Base-by-base conservation (phyloP, 2,113 vertebrate species). In the Pseudois nayaur region DNA sequence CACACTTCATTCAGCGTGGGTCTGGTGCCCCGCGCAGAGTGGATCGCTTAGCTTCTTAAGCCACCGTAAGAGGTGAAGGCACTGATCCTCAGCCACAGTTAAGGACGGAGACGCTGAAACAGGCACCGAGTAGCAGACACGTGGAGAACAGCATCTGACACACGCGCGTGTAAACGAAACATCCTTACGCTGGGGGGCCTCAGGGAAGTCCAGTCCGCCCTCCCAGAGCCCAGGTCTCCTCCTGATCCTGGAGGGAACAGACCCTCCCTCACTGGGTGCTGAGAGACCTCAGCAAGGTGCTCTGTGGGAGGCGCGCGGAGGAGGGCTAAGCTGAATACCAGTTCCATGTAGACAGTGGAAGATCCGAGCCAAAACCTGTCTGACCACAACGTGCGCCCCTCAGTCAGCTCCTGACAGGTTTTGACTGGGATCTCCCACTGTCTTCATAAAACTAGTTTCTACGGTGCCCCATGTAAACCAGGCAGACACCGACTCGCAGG, bases 131-230 rank as follows among this genome's bases (percentile, higher is more conserved):
- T 23, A n/a, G n/a, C 71, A 21, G 8, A 10, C 4, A 25, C 10
- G 8, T 23, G 27, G 40, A 89, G 54, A 87, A 36, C 21, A 43
- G 23, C 17, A 1, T 55, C 33, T 64, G n/a, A 27, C 25, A 17
- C 16, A 21, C 11, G 4, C 40, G 2, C 31, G 14, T 1, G 5
- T 31, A 54, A 71, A 83, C 33, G 5, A 45, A 54, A 5, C 5
- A 8, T 8, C 15, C 1, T 50, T 31, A 15, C 1, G 3, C 9
- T 0, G 0, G 29, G 0, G 85, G 33, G 11, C 54, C 62, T 36
- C 4, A 0, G 25, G 50, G 43, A 48, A 15, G 50, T 81, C 36
- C 45, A 45, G 25, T 19, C 52, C 2, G 16, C 4, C 4, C 11
- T 83, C 48, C 60, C 52, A 36, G 23, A 31, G 33, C n/a, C 60